Evolutionary conservation across 2,113 vertebrate species (phyloP).

Genomic region (Lophotis ruficrista): DNA sequence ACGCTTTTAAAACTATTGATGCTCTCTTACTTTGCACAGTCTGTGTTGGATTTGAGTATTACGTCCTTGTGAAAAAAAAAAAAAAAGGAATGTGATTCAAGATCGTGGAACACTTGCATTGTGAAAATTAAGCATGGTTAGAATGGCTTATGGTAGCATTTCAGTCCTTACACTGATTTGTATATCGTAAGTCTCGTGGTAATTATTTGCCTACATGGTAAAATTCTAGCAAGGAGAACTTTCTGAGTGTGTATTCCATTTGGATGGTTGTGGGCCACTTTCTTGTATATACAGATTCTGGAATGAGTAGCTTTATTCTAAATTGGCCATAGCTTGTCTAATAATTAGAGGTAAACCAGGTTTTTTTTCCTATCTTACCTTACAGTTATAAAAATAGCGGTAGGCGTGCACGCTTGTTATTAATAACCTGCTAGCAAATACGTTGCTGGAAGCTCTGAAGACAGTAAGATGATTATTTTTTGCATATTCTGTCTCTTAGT

Average conservation of each 20-base stretch:
- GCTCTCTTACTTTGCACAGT: not conserved
- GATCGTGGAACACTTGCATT: accelerated
- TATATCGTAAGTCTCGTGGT: not conserved
- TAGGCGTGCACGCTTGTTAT: not conserved
- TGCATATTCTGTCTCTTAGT: not conserved
- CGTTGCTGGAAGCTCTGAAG: not conserved
- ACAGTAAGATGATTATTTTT: not conserved
- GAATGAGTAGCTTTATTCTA: not conserved
- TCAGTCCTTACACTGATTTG: not conserved
- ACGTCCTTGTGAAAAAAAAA: not conserved
- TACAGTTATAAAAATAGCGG: not conserved
- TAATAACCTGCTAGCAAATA: not conserved
- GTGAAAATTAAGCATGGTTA: not conserved
- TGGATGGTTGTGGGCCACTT: not conserved
- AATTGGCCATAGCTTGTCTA: not conserved
- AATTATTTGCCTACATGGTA: not conserved
- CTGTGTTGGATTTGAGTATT: not conserved
- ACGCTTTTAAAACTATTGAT: not conserved
- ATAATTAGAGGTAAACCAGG: not conserved
- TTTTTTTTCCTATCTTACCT: not conserved
- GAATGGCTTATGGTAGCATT: not conserved
- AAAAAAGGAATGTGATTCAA: not conserved
- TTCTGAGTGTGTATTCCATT: not conserved
- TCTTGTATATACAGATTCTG: not conserved
- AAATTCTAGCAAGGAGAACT: not conserved